Base-by-base conservation (phyloP, 2,113 vertebrate genomes). In the Onychostoma macrolepis region DNA sequence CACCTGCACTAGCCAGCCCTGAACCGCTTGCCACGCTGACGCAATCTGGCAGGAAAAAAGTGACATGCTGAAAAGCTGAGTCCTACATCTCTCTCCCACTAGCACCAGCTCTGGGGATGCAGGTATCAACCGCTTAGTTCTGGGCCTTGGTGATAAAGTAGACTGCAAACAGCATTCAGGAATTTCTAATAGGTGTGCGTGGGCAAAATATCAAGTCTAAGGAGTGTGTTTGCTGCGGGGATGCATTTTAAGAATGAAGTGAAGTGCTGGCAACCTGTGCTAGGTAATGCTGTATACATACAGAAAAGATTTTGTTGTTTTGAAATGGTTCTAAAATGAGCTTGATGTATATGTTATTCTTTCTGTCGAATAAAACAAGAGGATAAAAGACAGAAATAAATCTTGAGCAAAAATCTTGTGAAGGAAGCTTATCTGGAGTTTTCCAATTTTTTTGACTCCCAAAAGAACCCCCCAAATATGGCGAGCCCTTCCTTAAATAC, bases 111-210 rank as follows among this genome's bases (percentile, higher is more conserved):
- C 84, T 28, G 79, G 26, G 77, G 45, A 78, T 69, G 33, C 84
- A 61, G 36, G 26, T 19, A 86, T 53, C 80, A 65, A 6, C 38
- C 38, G 2, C 67, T 84, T 50, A 48, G 38, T 63, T 53, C 80
- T 82, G 86, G 50, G 33, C n/a, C 26, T 50, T 71, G 84, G 84
- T 86, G 50, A 89, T 72, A 89, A 86, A 86, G 74, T 76, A 67
- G 69, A 78, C 79, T 56, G 75, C 28, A 83, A 21, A 78, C 61
- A 30, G 38, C 28, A 79, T 79, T 86, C 72, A 71, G 15, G 58
- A 74, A 74, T 53, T 77, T 75, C 78, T 61, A 75, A 83, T 21
- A 45, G 74, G 28, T 69, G 36, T 15, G 21, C 26, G 26, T 28
- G 78, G 77, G 72, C 78, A 87, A 81, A 81, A 76, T 82, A 48